Evolutionary conservation across 2,797 vertebrate species (phyloP).

Genomic region (Epinephelus coioides): DNA sequence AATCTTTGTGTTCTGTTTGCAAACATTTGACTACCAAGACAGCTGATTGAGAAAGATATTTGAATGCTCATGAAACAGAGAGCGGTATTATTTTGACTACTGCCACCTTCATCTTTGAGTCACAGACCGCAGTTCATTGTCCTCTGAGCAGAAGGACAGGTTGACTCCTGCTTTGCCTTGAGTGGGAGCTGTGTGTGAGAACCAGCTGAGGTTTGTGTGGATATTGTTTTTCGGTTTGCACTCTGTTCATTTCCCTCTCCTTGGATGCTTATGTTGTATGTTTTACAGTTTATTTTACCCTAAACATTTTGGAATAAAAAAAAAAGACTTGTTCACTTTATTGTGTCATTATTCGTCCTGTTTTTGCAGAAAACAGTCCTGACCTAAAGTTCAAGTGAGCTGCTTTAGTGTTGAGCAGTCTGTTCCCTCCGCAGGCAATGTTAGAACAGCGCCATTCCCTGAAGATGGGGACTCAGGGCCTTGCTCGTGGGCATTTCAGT

Average conservation of each 20-base stretch:
- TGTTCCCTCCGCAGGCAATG: not conserved
- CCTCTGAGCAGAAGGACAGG: not conserved
- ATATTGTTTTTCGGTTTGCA: conserved; percentile 34
- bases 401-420: not conserved
- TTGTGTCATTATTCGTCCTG: conserved; percentile 29
- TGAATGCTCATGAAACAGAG: not conserved
- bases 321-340: conserved; percentile 64
- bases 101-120: conserved; percentile 14
- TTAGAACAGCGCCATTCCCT: not conserved
- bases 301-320: conserved; percentile 86
- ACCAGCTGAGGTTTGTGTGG: conserved; percentile 26
- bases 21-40: conserved; percentile 26
- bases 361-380: not conserved
- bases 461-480: not conserved
- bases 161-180: conserved; percentile 4
- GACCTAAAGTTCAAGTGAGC: not conserved
- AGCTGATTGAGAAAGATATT: not conserved
- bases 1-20: conserved; percentile 42
- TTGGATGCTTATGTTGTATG: conserved; percentile 80
- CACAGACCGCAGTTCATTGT: not conserved
- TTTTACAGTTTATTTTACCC: conserved; percentile 86
- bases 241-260: conserved; percentile 66
- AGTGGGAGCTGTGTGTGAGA: conserved; percentile 9
- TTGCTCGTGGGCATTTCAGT: not conserved
- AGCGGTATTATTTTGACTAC: conserved; percentile 38